Conservation (phyloP, 2,113 vertebrate species). For the Falcunculus frontatus region DNA sequence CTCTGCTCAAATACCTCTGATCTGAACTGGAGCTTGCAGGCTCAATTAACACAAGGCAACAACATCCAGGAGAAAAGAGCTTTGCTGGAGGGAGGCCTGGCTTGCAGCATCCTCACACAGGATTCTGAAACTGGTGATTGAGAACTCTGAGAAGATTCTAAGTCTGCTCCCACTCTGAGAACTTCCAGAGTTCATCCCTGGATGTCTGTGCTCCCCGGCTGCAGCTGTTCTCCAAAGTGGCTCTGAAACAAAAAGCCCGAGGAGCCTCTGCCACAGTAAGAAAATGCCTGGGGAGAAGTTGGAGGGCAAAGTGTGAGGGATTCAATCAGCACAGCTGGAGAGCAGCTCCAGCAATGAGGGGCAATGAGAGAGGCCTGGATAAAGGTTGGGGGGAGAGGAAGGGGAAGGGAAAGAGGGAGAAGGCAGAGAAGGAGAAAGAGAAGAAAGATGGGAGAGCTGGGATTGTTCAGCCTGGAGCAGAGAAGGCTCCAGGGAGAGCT, state of each 20-base stretch:
- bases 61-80: not conserved
- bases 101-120: not conserved
- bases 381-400: not conserved
- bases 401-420: not conserved
- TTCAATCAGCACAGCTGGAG: not conserved
- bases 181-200: not conserved
- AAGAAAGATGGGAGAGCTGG: not conserved
- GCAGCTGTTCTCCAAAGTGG: not conserved
- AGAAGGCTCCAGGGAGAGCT: fast-evolving
- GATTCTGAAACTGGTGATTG: fast-evolving
- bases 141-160: not conserved
- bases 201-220: not conserved
- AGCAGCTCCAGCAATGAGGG: not conserved
- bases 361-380: not conserved
- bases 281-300: fast-evolving
- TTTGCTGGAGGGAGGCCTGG: not conserved
- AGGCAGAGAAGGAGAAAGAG: not conserved
- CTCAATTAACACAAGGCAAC: not conserved
- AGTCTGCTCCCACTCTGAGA: not conserved
- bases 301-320: not conserved
- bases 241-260: not conserved
- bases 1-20: not conserved
- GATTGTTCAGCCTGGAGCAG: fast-evolving
- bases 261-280: not conserved
- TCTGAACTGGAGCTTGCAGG: not conserved